Base-by-base conservation (phyloP, 2,888 invertebrate species). In the Cephus spinipes region DNA sequence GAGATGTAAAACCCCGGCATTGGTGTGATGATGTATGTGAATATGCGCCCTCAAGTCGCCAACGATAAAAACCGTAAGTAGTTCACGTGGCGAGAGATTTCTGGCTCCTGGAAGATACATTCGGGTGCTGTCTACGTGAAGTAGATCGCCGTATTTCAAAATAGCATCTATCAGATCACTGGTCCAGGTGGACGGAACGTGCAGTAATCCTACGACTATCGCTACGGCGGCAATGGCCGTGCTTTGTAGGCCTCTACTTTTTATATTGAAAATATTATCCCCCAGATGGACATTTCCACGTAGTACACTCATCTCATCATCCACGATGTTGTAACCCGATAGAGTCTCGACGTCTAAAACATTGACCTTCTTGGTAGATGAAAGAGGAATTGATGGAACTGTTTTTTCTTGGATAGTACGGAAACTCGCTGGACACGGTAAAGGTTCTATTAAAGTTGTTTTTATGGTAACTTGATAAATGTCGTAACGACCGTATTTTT, bases 81-180 rank as follows among this genome's bases (percentile, higher is more conserved):
- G 74, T 76, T 91, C 91, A 30, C 85, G 79, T 1, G 88, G 89
- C 0, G 88, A 88, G 2, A 91, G 81, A 36, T 87, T 89, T 12
- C 89, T 83, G 30, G 85, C 81, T 1, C 87, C 88, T 0, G 88
- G 82, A 1, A 84, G 85, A 30, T 79, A 78, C 0, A 83, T 79
- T 0, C 86, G 81, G 0, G 83, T 85, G 40, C 88, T 88, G 75
- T 91, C 90, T 2, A 93, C 93, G 85, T 94, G 93, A 4, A 95
- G 87, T 0, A 93, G 87, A 88, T 95, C 95, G 0, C 95, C 95
- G 80, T 95, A 95, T 82, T 93, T 94, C 12, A 95, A 85, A 4
- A 95, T 92, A 0, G 93, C 92, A 87, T 95, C 94, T 6, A 95
- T 87, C 0, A 94, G 90, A 1, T 91, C 87, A 0, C 93, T 88